A percentile compares a stretch with the other conserved stretches of the same genome.
These are phyloP conservation scores for Leptinotarsa tumamoca DNA, from an alignment of 2,888 invertebrate genomes.

Conservation along the genomic window DNA sequence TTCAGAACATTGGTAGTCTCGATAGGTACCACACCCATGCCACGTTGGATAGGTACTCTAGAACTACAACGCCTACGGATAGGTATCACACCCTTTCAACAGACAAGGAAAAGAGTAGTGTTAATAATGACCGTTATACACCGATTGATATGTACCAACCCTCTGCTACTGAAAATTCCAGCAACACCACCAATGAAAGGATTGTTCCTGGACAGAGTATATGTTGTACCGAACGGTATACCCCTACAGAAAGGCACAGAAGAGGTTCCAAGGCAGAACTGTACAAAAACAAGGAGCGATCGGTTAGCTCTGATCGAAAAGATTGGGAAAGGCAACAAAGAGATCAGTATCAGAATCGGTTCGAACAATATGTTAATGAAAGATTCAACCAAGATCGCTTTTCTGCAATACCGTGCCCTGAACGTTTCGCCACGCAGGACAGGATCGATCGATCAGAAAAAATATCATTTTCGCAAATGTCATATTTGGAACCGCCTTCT, in stretches of 20 bases:
- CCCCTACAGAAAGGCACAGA: conserved; percentile 59
- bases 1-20: conserved; percentile 58
- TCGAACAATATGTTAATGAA: conserved; percentile 52
- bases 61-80: conserved; percentile 62
- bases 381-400: conserved; percentile 48
- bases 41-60: conserved; percentile 58
- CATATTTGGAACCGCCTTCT: conserved; percentile 71
- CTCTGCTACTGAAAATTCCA: conserved; percentile 50
- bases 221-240: conserved; percentile 58
- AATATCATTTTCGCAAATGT: conserved; percentile 57
- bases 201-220: conserved; percentile 54
- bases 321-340: conserved; percentile 50
- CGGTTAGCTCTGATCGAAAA: conserved; percentile 54
- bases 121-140: conserved; percentile 62
- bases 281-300: conserved; percentile 52
- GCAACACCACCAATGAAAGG: conserved; percentile 40
- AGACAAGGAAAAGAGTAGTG: conserved; percentile 65
- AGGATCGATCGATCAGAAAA: conserved; percentile 55
- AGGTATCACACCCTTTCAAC: conserved; percentile 63
- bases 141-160: conserved; percentile 58
- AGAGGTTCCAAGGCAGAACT: conserved; percentile 53
- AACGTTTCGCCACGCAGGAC: conserved; percentile 61
- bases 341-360: conserved; percentile 43
- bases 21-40: conserved; percentile 61
- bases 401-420: conserved; percentile 64